Conservation (phyloP, 2,113 vertebrate genomes). For the Spilogale gracilis region DNA sequence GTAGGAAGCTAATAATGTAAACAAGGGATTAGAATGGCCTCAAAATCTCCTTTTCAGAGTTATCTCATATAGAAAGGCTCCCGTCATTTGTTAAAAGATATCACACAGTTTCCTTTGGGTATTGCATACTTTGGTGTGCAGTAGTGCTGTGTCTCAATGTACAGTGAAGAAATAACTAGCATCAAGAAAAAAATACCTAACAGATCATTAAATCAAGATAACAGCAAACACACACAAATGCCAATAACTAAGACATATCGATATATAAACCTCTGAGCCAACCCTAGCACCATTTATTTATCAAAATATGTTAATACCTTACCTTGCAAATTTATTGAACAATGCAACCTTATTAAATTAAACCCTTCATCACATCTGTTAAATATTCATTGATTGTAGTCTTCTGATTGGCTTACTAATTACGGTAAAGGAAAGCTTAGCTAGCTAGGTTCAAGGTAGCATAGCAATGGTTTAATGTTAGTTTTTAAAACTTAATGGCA, state of each 20-base stretch:
- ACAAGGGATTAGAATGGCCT: slow-evolving; percentile 88
- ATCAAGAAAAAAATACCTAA: slow-evolving; percentile 84
- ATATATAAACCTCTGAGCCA: slow-evolving; percentile 86
- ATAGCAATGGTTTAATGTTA: slow-evolving; percentile 81
- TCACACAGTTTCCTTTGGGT: slow-evolving; percentile 88
- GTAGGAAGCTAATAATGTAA: slow-evolving; percentile 90
- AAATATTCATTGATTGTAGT: slow-evolving; percentile 82
- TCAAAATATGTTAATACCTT: slow-evolving; percentile 81
- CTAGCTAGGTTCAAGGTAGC: slow-evolving; percentile 80
- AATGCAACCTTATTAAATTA: slow-evolving; percentile 79
- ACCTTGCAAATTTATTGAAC: slow-evolving; percentile 84
- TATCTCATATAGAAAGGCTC: slow-evolving; percentile 86
- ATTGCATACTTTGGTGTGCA: slow-evolving; percentile 91
- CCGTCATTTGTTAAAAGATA: slow-evolving; percentile 83
- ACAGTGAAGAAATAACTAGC: slow-evolving; percentile 86
- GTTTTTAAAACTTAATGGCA: slow-evolving; percentile 80
- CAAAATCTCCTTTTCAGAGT: slow-evolving; percentile 85
- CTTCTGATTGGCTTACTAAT: slow-evolving; percentile 80
- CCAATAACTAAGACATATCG: slow-evolving; percentile 85
- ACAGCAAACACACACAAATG: slow-evolving; percentile 88
- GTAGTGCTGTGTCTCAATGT: slow-evolving; percentile 90
- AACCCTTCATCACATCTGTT: slow-evolving; percentile 78
- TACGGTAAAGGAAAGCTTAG: slow-evolving; percentile 76
- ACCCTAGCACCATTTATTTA: slow-evolving; percentile 86
- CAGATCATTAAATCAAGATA: slow-evolving; percentile 79